phyloP scores from a whole-genome alignment of 2,888 invertebrate genomes.

The Xanthorhoe spadicearia region DNA sequence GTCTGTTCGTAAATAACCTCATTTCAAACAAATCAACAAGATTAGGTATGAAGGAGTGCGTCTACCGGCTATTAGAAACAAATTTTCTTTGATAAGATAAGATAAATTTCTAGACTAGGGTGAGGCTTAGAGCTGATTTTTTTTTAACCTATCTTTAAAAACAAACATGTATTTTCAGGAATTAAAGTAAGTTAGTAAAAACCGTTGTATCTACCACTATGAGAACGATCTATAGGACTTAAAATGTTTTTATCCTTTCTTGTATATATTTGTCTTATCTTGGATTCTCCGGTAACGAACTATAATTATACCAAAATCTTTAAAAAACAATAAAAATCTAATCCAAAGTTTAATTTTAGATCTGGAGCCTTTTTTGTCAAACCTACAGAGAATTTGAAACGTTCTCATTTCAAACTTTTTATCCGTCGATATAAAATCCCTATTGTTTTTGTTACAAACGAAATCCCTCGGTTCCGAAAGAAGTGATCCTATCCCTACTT shows the following conservation, averaged over 20 bases:
- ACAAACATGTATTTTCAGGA: too few species aligned
- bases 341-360: background rate
- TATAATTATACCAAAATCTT: too few species aligned
- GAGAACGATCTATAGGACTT: too few species aligned
- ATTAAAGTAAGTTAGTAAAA: too few species aligned
- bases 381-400: slow-evolving; percentile 5
- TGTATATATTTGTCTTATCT: background rate
- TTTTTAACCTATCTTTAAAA: background rate
- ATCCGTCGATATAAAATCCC: slow-evolving; percentile 28
- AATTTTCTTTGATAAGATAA: slow-evolving; percentile 61
- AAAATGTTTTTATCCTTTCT: background rate
- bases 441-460: slow-evolving; percentile 45
- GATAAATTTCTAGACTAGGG: slow-evolving; percentile 51
- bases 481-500: slow-evolving; percentile 34
- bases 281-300: background rate
- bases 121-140: slow-evolving; percentile 14
- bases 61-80: slow-evolving; percentile 66
- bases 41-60: slow-evolving; percentile 58
- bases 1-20: slow-evolving; percentile 54
- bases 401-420: slow-evolving; percentile 29
- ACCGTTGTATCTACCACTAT: too few species aligned
- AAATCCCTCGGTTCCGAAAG: slow-evolving; percentile 38
- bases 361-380: background rate
- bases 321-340: background rate
- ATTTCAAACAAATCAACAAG: slow-evolving; percentile 59